A percentile compares a stretch with the other conserved stretches of the same genome.
Conservation (phyloP, 1,140 invertebrate species). For the Drosophila nikananu region DNA sequence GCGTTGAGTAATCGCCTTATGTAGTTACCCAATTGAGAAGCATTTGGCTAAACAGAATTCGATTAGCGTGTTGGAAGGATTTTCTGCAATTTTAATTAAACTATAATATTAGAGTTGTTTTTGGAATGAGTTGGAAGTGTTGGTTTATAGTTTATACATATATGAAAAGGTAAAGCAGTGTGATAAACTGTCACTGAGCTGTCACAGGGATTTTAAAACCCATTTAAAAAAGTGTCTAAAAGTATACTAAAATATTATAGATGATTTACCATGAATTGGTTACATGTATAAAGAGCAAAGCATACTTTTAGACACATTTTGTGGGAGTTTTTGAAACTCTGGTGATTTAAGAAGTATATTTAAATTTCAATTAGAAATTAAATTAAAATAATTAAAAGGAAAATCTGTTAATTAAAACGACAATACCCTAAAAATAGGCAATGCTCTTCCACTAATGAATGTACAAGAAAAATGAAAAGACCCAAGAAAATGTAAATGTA, state of each 20-base stretch:
- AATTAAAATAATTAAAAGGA: not conserved
- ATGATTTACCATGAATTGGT: not conserved
- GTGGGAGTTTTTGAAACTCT: not conserved
- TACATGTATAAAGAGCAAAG: too few species aligned
- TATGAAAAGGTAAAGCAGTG: not conserved
- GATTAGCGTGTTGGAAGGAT: slow-evolving; percentile 7
- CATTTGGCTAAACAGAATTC: slow-evolving; percentile 55
- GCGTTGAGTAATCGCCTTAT: slow-evolving; percentile 38
- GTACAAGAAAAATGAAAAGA: slow-evolving; percentile 13
- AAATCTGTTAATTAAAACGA: not conserved
- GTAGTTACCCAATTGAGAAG: slow-evolving; percentile 63
- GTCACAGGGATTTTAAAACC: too few species aligned
- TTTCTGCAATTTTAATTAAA: slow-evolving; percentile 6
- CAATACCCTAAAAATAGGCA: slow-evolving; percentile 48
- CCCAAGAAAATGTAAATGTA: slow-evolving; percentile 40
- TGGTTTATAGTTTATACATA: not conserved
- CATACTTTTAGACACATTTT: not conserved
- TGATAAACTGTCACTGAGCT: too few species aligned
- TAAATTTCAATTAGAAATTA: not conserved
- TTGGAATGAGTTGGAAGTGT: not conserved
- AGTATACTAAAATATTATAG: not conserved
- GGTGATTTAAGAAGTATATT: too few species aligned
- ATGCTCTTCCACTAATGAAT: slow-evolving; percentile 60
- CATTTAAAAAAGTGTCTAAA: too few species aligned
- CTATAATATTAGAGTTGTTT: not conserved